A percentile compares a stretch with the other conserved stretches of the same genome.
Conservation (phyloP, 2,888 invertebrate genomes). For the Erebia palarica region DNA sequence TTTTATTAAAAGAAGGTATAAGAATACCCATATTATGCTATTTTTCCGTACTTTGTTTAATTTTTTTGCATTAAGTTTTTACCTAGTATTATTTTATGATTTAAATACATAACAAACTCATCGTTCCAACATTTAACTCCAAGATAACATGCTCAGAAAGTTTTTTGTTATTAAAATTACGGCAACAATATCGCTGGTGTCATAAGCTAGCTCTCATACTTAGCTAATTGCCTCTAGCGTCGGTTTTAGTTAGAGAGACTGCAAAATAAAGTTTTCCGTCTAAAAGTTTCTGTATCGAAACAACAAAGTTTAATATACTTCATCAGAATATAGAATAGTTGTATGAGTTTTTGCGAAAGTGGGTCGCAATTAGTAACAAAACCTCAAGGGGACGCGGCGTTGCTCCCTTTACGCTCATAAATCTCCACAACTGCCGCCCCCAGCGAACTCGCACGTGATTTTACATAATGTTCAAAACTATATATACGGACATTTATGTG, state of each 20-base stretch:
- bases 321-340: constrained; percentile 21
- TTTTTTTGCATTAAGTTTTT: too few relatives aligned
- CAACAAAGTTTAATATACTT: constrained; percentile 11
- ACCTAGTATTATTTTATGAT: too few relatives aligned
- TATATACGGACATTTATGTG: constrained; percentile 23
- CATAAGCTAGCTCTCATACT: background rate
- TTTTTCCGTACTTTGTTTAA: too few relatives aligned
- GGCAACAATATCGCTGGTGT: background rate
- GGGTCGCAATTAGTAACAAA: constrained; percentile 40
- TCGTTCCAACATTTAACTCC: too few relatives aligned
- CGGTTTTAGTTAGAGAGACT: background rate
- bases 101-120: too few relatives aligned
- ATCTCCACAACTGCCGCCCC: constrained; percentile 32
- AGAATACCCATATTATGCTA: too few relatives aligned
- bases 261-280: background rate
- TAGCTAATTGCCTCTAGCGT: background rate
- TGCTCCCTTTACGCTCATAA: constrained; percentile 37
- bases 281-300: background rate
- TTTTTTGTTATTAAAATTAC: background rate
- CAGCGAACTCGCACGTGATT: constrained; percentile 33
- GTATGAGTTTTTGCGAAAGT: constrained; percentile 20
- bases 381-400: constrained; percentile 36
- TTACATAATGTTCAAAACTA: constrained; percentile 32
- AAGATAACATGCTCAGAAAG: too few relatives aligned
- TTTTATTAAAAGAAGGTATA: too few relatives aligned